Percentiles rank a stretch among this genome's conserved stretches.
phyloP scores from a whole-genome alignment of 2,113 vertebrate species.

The Zingel zingel region DNA sequence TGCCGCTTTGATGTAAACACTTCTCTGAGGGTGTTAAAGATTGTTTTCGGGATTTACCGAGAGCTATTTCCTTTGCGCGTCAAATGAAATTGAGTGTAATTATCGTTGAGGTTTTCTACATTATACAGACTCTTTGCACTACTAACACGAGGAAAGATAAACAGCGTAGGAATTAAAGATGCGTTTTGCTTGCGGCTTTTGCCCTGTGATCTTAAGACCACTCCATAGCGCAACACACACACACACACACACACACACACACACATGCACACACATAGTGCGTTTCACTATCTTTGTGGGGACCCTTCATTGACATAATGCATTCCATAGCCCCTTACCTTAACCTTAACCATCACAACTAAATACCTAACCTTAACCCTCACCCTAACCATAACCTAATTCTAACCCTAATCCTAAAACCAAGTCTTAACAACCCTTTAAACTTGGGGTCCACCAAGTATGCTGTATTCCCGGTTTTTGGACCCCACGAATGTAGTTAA shows the following conservation, averaged over 20 bases:
- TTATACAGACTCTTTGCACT: conserved; percentile 47
- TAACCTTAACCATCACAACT: too few species aligned
- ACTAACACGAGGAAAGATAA: conserved; percentile 59
- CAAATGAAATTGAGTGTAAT: conserved; percentile 61
- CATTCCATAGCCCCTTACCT: too few species aligned
- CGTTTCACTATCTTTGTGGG: too few species aligned
- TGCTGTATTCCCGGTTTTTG: too few species aligned
- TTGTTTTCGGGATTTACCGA: conserved; percentile 66
- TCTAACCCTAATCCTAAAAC: too few species aligned
- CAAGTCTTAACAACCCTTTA: too few species aligned
- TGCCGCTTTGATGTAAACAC: conserved; percentile 64
- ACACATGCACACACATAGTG: neutral
- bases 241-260: conserved; percentile 3
- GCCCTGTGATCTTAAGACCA: conserved; percentile 64
- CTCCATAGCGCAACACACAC: neutral
- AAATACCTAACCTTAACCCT: too few species aligned
- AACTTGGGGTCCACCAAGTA: too few species aligned
- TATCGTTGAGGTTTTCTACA: conserved; percentile 55
- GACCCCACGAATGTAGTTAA: too few species aligned
- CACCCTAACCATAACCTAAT: too few species aligned
- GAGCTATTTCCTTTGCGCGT: conserved; percentile 53
- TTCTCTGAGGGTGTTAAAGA: conserved; percentile 60
- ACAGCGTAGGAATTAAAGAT: conserved; percentile 74
- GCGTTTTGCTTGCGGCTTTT: conserved; percentile 65
- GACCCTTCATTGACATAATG: too few species aligned